Percentiles rank a stretch among this genome's conserved stretches.
phyloP scores from a whole-genome alignment of 2,888 invertebrate species.

The Cantharis nigra region DNA sequence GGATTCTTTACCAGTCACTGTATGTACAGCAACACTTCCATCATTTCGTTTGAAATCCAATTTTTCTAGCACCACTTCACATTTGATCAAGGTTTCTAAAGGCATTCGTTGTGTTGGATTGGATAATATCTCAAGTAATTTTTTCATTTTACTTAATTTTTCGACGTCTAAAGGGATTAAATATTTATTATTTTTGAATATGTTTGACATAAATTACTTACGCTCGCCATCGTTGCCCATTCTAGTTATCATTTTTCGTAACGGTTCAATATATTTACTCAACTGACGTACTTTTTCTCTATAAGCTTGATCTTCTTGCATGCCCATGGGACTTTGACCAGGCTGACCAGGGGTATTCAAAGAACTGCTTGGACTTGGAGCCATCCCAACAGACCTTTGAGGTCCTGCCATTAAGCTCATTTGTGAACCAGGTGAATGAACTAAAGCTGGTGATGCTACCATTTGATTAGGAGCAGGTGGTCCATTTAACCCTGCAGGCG shows the following conservation, averaged over 20 bases:
- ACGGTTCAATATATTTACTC: constrained; percentile 91
- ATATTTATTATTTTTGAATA: not conserved
- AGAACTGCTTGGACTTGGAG: constrained; percentile 82
- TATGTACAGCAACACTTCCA: constrained; percentile 58
- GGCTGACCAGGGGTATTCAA: constrained; percentile 76
- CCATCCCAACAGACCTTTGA: constrained; percentile 58
- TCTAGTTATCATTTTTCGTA: constrained; percentile 86
- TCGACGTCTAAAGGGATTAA: constrained; percentile 72
- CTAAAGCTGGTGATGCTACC: constrained; percentile 73
- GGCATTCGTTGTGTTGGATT: constrained; percentile 89
- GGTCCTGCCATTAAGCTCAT: constrained; percentile 62
- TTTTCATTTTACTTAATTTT: constrained; percentile 93
- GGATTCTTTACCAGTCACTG: constrained; percentile 63
- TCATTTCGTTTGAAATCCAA: constrained; percentile 76
- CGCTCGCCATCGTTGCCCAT: constrained; percentile 81
- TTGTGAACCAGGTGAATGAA: constrained; percentile 69
- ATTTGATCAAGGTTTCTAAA: constrained; percentile 87
- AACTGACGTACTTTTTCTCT: constrained; percentile 91
- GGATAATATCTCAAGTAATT: constrained; percentile 85
- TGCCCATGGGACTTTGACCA: constrained; percentile 67
- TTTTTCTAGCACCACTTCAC: constrained; percentile 91
- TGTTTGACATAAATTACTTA: constrained; percentile 47
- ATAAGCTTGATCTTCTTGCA: constrained; percentile 86
- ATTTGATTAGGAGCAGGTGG: constrained; percentile 59
- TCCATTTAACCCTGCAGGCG: constrained; percentile 62